phyloP scores from a whole-genome alignment of 2,888 invertebrate genomes.

The Macrostomum cliftonense region DNA sequence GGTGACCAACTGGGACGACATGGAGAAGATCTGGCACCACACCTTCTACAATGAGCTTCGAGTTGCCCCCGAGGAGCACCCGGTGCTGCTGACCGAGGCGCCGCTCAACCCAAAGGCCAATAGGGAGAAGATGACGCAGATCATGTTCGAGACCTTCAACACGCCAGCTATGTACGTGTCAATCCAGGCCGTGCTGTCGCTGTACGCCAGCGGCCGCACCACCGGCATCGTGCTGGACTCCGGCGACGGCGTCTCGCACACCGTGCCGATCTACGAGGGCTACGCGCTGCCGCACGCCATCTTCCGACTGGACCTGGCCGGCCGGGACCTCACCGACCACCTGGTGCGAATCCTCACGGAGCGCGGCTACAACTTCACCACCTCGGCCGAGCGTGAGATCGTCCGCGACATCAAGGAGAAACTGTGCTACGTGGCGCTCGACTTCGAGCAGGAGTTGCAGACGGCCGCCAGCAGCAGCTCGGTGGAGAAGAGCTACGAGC shows the following conservation, averaged over 20 bases:
- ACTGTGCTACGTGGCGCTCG: no score
- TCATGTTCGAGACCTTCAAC: conserved; percentile 54
- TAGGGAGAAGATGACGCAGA: conserved; percentile 21
- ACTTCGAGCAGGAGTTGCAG: conserved; percentile 23
- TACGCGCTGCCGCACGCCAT: conserved; percentile 82
- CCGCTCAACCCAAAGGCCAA: conserved; percentile 5
- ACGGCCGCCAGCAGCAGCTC: conserved; percentile 26
- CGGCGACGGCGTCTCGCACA: conserved; percentile 81
- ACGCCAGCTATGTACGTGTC: conserved; percentile 83
- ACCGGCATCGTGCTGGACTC: conserved; percentile 84
- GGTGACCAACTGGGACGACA: conserved; percentile 7
- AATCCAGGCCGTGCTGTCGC: conserved; percentile 73
- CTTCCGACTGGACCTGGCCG: conserved; percentile 80
- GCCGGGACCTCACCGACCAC: conserved; percentile 81
- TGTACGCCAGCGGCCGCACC: conserved; percentile 85
- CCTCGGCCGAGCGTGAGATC: no score
- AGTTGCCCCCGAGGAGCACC: neutral
- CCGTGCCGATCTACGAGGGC: conserved; percentile 76
- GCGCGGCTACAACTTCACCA: conserved; percentile 47
- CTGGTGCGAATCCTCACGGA: conserved; percentile 76
- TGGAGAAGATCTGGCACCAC: conserved; percentile 7
- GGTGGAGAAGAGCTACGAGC: conserved; percentile 30
- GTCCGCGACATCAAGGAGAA: no score
- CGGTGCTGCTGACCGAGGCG: neutral
- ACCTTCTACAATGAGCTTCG: conserved; percentile 4